Evolutionary conservation across 2,113 vertebrate species (phyloP).

Genomic region (Sprattus sprattus): DNA sequence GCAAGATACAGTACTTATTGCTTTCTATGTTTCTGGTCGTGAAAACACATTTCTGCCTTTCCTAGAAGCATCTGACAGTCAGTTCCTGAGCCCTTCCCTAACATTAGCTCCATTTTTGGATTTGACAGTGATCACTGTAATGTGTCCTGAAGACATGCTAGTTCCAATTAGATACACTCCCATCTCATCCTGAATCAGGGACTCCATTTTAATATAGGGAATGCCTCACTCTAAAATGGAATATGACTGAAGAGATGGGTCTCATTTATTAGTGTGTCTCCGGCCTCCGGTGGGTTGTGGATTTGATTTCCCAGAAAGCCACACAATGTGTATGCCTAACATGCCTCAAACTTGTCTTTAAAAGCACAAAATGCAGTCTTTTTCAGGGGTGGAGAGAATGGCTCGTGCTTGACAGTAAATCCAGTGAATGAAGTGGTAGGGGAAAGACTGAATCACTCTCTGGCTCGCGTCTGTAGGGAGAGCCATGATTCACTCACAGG

Average conservation of each 20-base stretch:
- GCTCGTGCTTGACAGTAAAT: not conserved
- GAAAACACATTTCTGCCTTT: not conserved
- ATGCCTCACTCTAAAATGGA: not conserved
- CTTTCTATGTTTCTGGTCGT: not conserved
- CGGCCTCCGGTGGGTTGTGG: not conserved
- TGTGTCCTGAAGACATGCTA: not conserved
- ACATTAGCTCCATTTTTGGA: not conserved
- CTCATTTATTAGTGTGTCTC: not conserved
- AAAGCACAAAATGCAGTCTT: not conserved
- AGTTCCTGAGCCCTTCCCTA: not conserved
- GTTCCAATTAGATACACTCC: not conserved
- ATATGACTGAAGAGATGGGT: not conserved
- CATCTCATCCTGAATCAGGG: not conserved
- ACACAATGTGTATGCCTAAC: not conserved
- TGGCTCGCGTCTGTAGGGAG: constrained; percentile 15
- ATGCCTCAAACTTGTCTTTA: not conserved
- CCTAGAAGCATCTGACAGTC: not conserved
- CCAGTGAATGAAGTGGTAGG: not conserved
- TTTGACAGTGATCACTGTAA: not conserved
- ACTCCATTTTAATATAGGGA: not conserved
- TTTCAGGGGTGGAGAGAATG: not conserved
- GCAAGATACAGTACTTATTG: not conserved
- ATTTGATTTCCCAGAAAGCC: not conserved
- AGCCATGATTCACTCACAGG: not conserved
- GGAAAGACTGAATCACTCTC: constrained; percentile 41